phyloP scores from a whole-genome alignment of 2,113 vertebrate species.

The Xyliphius kryptos region DNA sequence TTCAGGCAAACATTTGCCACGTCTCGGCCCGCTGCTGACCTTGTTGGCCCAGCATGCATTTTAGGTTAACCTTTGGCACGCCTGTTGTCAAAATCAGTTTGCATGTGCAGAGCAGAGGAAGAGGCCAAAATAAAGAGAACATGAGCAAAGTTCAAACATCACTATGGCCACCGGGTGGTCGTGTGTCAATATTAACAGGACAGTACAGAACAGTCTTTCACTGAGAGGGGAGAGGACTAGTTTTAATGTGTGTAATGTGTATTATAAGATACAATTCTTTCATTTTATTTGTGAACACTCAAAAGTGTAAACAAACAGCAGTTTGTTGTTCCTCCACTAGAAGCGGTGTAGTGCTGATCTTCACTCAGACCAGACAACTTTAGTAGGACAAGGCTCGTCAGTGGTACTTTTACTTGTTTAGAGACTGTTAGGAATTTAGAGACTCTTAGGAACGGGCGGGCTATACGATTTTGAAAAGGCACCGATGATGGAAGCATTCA shows the following conservation, averaged over 20 bases:
- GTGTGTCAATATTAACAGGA: slow-evolving; percentile 13
- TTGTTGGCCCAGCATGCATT: slow-evolving; percentile 4
- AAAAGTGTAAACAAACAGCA: background rate
- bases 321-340: no score
- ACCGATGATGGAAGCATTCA: no score
- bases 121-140: slow-evolving; percentile 17
- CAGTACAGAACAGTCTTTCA: background rate
- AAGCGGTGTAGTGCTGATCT: no score
- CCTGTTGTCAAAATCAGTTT: slow-evolving; percentile 33
- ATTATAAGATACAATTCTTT: no score
- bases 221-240: background rate
- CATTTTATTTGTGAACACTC: background rate
- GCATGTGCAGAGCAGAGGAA: slow-evolving; percentile 23
- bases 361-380: no score
- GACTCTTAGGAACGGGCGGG: no score
- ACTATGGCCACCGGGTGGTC: slow-evolving; percentile 21
- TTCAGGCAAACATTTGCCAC: slow-evolving; percentile 19
- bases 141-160: slow-evolving; percentile 36
- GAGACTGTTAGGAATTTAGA: no score
- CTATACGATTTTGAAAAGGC: no score
- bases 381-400: no score
- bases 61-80: slow-evolving; percentile 13
- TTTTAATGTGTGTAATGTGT: no score
- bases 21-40: slow-evolving; percentile 2
- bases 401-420: no score